Conservation (phyloP, 2,888 invertebrate genomes). For the Mamestra brassicae region DNA sequence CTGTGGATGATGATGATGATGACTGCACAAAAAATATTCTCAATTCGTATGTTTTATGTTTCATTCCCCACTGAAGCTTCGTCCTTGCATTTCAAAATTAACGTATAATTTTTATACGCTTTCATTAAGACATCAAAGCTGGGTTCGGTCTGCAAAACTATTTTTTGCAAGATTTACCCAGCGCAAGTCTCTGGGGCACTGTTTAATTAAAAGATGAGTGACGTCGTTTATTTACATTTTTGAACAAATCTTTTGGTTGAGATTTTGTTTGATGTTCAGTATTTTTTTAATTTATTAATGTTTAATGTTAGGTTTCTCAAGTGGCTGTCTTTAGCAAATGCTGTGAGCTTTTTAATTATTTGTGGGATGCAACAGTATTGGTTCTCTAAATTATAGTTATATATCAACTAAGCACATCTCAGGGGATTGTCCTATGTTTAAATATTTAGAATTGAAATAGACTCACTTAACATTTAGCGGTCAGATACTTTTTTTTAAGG, state of each 20-base stretch:
- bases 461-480: no score
- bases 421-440: neutral
- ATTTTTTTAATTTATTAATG: conserved; percentile 17
- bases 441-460: neutral
- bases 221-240: conserved; percentile 30
- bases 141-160: conserved; percentile 13
- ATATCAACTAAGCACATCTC: no score
- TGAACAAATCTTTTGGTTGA: neutral
- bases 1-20: no score
- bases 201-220: conserved; percentile 40
- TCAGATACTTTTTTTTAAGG: no score
- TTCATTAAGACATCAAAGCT: conserved; percentile 45
- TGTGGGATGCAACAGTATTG: neutral
- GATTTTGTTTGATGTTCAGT: conserved; percentile 9
- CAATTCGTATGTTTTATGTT: neutral
- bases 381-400: neutral
- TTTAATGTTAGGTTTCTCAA: neutral
- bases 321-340: neutral
- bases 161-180: conserved; percentile 40
- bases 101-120: conserved; percentile 36
- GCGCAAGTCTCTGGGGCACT: conserved; percentile 24
- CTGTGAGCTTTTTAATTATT: neutral
- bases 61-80: neutral
- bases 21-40: no score
- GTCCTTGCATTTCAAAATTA: conserved; percentile 12